Base-by-base conservation (phyloP, 2,113 vertebrate species). In the Toxostoma redivivum region DNA sequence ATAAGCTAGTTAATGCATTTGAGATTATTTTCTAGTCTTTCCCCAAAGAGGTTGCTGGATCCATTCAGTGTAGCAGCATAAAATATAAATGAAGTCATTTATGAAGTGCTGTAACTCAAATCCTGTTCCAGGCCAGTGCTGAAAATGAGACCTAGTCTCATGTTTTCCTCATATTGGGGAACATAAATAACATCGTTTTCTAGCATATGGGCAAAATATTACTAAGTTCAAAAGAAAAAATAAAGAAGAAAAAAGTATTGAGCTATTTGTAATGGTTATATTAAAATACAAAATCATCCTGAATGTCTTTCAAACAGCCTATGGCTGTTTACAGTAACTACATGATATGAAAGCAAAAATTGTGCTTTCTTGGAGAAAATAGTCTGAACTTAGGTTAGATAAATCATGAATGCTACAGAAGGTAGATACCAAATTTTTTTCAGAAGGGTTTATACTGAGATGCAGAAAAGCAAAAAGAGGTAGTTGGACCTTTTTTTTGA, bases 1-100 rank as follows among this genome's bases (percentile, higher is more conserved):
- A 87, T 96, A 93, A 92, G 42, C 11, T 74, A 88, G 28, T n/a
- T 92, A 93, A 58, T 83, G 28, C 28, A 84, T 40, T 50, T 82
- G 94, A 53, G 23, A 57, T 35, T 91, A 33, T 91, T 94, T 92
- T 96, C 83, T 91, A 74, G 66, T 53, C 54, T 95, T 96, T 81
- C 66, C 67, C 81, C 54, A 58, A 50, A 92, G 69, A 97, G 57
- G 12, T 85, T 85, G 30, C 38, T 83, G 81, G 62, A 90, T 62
- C 53, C 76, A 57, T 86, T 96, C 0, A 1, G 88, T 82, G 50
- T 82, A 69, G 35, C 33, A 31, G 20, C 37, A 97, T 97, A 90
- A 97, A 97, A 96, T 95, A 97, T 95, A 96, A 95, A 97, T 96
- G 58, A 97, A 97, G 73, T 90, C 65, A 88, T 96, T 97, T 96